Conservation (phyloP, 2,888 invertebrate species). For the Tipula unca region DNA sequence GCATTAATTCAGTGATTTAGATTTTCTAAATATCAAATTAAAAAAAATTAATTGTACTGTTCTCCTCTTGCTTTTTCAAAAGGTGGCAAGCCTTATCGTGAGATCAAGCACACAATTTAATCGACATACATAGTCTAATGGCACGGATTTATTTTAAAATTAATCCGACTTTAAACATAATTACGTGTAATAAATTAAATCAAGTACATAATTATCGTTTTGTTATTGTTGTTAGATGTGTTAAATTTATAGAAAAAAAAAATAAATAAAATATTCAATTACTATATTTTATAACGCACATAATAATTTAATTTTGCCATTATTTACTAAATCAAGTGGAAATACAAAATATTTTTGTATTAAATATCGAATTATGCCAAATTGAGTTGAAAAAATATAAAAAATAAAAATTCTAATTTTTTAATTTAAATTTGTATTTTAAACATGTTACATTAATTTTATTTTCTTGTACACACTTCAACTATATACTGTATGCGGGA, state of each 20-base stretch:
- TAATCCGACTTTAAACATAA: too few species aligned
- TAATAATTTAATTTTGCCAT: neutral
- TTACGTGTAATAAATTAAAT: neutral
- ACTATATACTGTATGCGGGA: neutral
- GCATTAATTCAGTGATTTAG: too few species aligned
- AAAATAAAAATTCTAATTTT: constrained; percentile 3
- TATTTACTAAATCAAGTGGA: neutral
- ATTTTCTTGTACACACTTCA: neutral
- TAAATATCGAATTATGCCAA: neutral
- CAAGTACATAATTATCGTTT: neutral
- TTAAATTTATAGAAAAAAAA: neutral
- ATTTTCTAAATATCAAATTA: too few species aligned
- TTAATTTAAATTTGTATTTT: neutral
- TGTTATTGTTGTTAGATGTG: neutral
- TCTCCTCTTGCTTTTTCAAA: too few species aligned
- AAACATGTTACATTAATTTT: neutral
- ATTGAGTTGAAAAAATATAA: too few species aligned
- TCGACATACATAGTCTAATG: too few species aligned
- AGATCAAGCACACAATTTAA: too few species aligned
- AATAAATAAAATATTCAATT: neutral
- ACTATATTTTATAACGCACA: neutral
- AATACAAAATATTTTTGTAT: neutral
- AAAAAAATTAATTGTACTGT: too few species aligned
- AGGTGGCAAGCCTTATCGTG: too few species aligned
- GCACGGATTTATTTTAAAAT: too few species aligned